Percentiles rank a stretch among this genome's conserved stretches.
Evolutionary conservation across 1,140 invertebrate genomes (phyloP).

Genomic region (Vollenhovia emeryi): DNA sequence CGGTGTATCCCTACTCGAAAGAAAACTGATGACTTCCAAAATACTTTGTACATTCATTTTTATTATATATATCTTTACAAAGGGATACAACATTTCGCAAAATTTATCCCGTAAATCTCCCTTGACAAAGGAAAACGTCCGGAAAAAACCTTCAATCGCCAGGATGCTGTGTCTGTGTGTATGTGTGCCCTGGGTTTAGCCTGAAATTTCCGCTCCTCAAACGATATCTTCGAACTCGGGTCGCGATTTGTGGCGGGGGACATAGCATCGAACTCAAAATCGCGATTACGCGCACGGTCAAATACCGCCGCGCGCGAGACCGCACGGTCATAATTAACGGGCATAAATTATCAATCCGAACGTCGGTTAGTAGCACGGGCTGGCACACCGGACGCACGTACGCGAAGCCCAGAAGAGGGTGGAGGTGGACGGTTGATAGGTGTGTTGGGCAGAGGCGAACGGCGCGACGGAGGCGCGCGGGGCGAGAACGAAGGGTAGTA

Average conservation of each 20-base stretch:
- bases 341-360: constrained; percentile 85
- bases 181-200: too few species aligned
- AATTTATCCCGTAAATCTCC: neutral
- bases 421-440: constrained; percentile 60
- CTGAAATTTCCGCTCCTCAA: neutral
- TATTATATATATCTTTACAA: neutral
- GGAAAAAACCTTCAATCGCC: neutral
- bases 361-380: constrained; percentile 80
- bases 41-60: neutral
- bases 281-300: constrained; percentile 68
- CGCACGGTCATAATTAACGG: constrained; percentile 84
- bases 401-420: constrained; percentile 60
- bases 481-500: constrained; percentile 67
- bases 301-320: constrained; percentile 74
- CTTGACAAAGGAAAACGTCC: neutral
- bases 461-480: constrained; percentile 15
- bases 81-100: neutral
- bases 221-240: constrained; percentile 2
- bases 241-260: constrained; percentile 15
- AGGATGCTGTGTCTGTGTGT: too few species aligned
- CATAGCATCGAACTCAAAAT: constrained; percentile 58
- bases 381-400: constrained; percentile 71
- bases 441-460: constrained; percentile 62
- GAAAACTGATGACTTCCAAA: neutral
- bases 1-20: neutral